These are phyloP conservation scores for Numida meleagris DNA, from an alignment of 2,113 vertebrate species.

Conservation along the genomic window DNA sequence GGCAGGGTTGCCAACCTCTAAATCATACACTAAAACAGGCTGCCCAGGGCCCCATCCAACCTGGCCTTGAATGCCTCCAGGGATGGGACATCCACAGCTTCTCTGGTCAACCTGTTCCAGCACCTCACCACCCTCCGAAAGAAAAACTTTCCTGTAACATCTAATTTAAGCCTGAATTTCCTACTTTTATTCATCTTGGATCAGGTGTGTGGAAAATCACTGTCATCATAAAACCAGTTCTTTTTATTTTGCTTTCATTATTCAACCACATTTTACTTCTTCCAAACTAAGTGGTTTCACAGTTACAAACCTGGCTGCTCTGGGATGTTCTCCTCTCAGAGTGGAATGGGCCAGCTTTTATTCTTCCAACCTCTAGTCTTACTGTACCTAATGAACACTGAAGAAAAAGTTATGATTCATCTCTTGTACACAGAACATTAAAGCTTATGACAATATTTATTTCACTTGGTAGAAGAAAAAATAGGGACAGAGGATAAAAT, in stretches of 20 bases:
- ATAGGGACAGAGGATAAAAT: neutral
- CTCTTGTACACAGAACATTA: neutral
- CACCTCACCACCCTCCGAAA: neutral
- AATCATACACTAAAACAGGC: too few species aligned
- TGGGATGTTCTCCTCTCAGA: constrained; percentile 91
- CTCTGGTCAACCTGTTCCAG: too few species aligned
- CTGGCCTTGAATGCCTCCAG: too few species aligned
- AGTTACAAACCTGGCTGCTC: constrained; percentile 87
- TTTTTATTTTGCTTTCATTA: constrained; percentile 1
- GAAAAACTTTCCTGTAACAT: neutral
- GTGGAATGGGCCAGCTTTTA: constrained; percentile 92
- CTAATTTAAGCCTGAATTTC: neutral
- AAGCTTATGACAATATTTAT: neutral
- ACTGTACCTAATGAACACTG: constrained; percentile 93
- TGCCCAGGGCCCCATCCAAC: too few species aligned
- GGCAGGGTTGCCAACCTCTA: too few species aligned
- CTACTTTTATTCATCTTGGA: neutral
- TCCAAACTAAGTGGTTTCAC: neutral
- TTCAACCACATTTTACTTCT: neutral
- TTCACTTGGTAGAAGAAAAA: neutral
- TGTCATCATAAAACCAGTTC: neutral
- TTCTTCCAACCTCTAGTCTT: constrained; percentile 90
- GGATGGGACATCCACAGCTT: too few species aligned
- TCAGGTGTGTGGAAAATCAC: neutral
- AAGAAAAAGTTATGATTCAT: neutral